These are phyloP conservation scores for Syrmaticus mikado DNA, from an alignment of 2,113 vertebrate genomes.

Conservation along the genomic window DNA sequence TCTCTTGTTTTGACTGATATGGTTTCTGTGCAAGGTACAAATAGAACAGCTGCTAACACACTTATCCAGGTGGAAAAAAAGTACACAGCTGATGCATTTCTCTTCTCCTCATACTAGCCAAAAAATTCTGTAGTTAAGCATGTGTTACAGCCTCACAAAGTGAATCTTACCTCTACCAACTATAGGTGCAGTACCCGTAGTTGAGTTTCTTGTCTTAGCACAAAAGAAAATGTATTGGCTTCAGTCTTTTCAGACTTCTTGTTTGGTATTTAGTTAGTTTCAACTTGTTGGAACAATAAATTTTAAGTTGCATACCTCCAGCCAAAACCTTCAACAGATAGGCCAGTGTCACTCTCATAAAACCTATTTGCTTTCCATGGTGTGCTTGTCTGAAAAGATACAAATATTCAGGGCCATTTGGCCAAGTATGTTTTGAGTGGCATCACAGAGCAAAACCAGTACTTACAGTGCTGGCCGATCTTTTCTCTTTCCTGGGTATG, in stretches of 20 bases:
- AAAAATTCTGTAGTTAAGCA: background rate
- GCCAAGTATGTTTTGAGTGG: background rate
- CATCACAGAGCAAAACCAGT: background rate
- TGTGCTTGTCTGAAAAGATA: background rate
- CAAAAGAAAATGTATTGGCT: background rate
- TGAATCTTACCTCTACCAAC: background rate
- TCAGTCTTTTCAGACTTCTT: background rate
- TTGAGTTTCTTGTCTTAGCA: background rate
- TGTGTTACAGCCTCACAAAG: background rate
- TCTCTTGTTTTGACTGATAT: background rate
- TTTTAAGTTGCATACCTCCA: background rate
- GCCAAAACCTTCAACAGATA: background rate
- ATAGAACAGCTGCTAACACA: background rate
- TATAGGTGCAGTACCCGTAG: rapidly evolving
- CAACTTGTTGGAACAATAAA: background rate
- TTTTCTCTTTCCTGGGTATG: background rate
- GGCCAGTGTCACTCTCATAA: background rate
- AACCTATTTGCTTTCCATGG: background rate
- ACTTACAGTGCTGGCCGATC: background rate
- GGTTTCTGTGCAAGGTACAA: background rate
- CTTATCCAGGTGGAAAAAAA: background rate
- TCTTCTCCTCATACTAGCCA: background rate
- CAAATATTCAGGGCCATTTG: background rate
- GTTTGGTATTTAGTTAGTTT: background rate
- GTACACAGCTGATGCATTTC: background rate